phyloP scores from a whole-genome alignment of 2,113 vertebrate species.

The Hystrix brachyura region DNA sequence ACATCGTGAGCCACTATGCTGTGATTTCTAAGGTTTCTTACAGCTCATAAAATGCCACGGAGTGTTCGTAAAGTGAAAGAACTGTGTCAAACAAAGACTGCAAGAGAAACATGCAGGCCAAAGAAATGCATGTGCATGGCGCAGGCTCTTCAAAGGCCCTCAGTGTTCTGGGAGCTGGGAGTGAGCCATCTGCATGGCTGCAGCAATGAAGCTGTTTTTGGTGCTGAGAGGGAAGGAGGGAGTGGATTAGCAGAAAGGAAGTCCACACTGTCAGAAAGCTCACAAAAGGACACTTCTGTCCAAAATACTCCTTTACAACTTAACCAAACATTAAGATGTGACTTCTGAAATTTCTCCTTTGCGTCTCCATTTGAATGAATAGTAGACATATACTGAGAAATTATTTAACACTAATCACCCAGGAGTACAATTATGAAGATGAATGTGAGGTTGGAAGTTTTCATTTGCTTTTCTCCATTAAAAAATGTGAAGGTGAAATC shows the following conservation, averaged over 20 bases:
- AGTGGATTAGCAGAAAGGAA: neutral
- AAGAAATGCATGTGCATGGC: neutral
- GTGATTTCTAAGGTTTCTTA: constrained; percentile 34
- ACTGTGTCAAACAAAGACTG: neutral
- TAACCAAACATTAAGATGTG: neutral
- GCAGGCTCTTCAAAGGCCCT: neutral
- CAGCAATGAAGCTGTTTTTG: neutral
- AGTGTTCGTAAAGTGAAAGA: neutral
- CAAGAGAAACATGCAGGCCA: neutral
- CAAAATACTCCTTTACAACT: neutral
- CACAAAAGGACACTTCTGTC: neutral
- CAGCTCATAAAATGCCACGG: neutral
- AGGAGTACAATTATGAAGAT: constrained; percentile 24
- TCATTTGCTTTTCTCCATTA: neutral
- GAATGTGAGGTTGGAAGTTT: neutral
- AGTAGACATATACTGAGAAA: constrained; percentile 1
- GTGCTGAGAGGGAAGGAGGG: no score
- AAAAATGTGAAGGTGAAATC: neutral
- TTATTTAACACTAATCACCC: constrained; percentile 35
- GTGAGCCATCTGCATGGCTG: neutral
- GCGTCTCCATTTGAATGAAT: neutral
- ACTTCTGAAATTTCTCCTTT: constrained; percentile 27
- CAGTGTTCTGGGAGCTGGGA: neutral
- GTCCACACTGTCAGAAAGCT: no score
- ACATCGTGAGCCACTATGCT: neutral